These are phyloP conservation scores for Caenorhabditis japonica DNA, from an alignment of 2,888 invertebrate species.

Conservation along the genomic window DNA sequence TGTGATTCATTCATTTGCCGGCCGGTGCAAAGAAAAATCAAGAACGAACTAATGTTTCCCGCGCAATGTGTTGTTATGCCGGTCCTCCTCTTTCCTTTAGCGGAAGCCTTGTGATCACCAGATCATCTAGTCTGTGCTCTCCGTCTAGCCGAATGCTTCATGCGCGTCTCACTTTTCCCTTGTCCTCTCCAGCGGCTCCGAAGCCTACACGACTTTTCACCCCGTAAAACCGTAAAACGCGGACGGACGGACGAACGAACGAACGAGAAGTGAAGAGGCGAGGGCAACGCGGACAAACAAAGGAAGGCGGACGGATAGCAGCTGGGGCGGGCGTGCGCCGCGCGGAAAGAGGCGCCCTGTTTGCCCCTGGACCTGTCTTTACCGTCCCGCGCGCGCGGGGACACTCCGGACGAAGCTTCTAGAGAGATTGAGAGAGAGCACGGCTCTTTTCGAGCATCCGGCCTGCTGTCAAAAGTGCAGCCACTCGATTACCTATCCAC, in stretches of 20 bases:
- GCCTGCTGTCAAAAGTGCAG: constrained; percentile 40
- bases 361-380: constrained; percentile 31
- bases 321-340: background rate
- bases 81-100: background rate
- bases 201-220: constrained; percentile 58
- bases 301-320: constrained; percentile 11
- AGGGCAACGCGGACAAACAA: constrained; percentile 30
- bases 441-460: too few species aligned
- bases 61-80: constrained; percentile 20
- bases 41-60: constrained; percentile 18
- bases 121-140: constrained; percentile 18
- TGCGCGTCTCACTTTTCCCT: background rate
- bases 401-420: constrained; percentile 6
- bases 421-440: too few species aligned
- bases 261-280: constrained; percentile 44
- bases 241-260: too few species aligned
- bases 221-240: constrained; percentile 50
- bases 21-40: background rate
- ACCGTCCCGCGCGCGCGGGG: constrained; percentile 10
- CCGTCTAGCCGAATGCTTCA: constrained; percentile 1
- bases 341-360: constrained; percentile 8
- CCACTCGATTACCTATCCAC: constrained; percentile 29
- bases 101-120: constrained; percentile 33
- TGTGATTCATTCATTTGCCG: constrained; percentile 34
- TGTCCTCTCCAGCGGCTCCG: too few species aligned